Conservation (phyloP, 2,797 vertebrate species). For the Limosa lapponica region DNA sequence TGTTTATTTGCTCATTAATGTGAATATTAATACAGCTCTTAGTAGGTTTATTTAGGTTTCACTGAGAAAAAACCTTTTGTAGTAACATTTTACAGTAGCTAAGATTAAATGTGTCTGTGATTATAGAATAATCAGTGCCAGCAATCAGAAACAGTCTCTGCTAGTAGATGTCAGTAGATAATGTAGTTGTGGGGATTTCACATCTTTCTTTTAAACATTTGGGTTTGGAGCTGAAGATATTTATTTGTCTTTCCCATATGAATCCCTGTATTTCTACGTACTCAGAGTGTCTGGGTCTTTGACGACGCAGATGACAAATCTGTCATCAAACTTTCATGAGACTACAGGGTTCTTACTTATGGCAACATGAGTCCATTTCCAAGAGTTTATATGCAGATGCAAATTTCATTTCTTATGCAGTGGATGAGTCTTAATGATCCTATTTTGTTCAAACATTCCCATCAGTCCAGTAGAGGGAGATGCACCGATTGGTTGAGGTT, state of each 20-base stretch:
- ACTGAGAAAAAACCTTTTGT: constrained; percentile 25
- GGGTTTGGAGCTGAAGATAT: not conserved
- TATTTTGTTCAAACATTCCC: not conserved
- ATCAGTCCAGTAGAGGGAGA: not conserved
- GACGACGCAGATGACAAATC: not conserved
- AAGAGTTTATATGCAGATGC: not conserved
- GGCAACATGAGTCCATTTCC: not conserved
- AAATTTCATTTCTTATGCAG: not conserved
- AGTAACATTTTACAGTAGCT: not conserved
- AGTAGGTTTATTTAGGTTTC: not conserved
- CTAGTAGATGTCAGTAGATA: not conserved
- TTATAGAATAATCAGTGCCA: not conserved
- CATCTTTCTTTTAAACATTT: not conserved
- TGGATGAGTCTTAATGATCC: not conserved
- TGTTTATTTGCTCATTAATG: constrained; percentile 32
- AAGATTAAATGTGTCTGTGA: not conserved
- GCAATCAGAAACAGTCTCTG: not conserved
- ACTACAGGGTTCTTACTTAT: not conserved
- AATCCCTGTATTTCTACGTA: not conserved
- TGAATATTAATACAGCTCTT: not conserved
- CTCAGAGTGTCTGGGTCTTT: not conserved
- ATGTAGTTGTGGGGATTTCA: not conserved
- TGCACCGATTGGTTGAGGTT: not conserved
- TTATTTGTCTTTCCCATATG: not conserved
- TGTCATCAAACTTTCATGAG: not conserved